These are phyloP conservation scores for Nixonia krombeini DNA, from an alignment of 1,140 invertebrate genomes.

Conservation along the genomic window DNA sequence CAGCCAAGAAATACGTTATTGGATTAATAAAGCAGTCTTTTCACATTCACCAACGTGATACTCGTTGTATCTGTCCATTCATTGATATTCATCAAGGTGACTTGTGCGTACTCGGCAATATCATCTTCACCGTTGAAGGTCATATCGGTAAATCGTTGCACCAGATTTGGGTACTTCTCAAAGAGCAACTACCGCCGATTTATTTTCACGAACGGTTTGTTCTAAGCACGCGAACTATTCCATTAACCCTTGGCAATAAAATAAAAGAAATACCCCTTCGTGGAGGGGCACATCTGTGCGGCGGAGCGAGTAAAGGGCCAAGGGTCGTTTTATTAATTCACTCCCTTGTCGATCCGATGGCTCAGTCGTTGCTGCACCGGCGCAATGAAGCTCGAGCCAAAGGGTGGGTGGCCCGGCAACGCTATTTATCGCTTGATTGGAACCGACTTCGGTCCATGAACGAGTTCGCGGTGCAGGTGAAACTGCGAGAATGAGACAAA, in stretches of 20 bases:
- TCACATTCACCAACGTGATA: too few relatives aligned
- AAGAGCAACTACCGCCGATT: slow-evolving; percentile 42
- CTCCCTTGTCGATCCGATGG: slow-evolving; percentile 43
- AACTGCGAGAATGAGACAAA: too few relatives aligned
- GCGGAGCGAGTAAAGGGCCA: slow-evolving; percentile 44
- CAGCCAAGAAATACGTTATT: too few relatives aligned
- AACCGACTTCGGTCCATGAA: slow-evolving; percentile 29
- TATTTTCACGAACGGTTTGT: slow-evolving; percentile 31
- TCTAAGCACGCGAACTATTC: slow-evolving; percentile 56
- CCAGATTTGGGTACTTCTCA: background rate
- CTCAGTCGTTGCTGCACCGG: slow-evolving; percentile 19
- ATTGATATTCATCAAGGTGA: too few relatives aligned
- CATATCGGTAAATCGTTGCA: too few relatives aligned
- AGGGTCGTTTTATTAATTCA: slow-evolving; percentile 59
- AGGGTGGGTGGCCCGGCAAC: slow-evolving; percentile 49
- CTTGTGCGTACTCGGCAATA: too few relatives aligned
- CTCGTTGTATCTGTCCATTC: too few relatives aligned
- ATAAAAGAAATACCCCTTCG: slow-evolving; percentile 53
- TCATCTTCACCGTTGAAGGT: too few relatives aligned
- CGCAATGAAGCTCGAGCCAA: slow-evolving; percentile 16
- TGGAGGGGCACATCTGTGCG: slow-evolving; percentile 53
- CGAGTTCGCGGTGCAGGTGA: slow-evolving; percentile 32
- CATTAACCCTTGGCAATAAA: slow-evolving; percentile 58
- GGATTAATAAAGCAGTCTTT: too few relatives aligned
- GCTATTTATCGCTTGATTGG: slow-evolving; percentile 53